Evolutionary conservation across 2,888 invertebrate genomes (phyloP).

Genomic region (Zygogramma bicolorata): DNA sequence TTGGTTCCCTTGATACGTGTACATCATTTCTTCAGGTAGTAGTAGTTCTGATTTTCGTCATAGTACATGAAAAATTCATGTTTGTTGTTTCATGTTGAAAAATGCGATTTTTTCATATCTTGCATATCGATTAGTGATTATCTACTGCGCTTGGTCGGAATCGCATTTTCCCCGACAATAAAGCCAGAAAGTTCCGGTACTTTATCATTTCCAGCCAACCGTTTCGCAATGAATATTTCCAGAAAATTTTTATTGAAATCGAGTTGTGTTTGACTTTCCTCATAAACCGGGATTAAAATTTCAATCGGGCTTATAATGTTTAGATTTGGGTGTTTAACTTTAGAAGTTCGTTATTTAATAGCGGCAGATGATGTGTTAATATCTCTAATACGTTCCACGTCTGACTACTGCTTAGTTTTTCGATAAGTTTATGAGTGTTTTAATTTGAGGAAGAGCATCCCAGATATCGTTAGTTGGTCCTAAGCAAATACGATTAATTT

Average conservation of each 20-base stretch:
- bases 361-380: constrained; percentile 26
- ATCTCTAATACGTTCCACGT: constrained; percentile 28
- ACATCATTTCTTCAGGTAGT: no score
- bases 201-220: neutral
- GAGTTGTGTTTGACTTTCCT: constrained; percentile 12
- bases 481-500: constrained; percentile 28
- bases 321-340: constrained; percentile 29
- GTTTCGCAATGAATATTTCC: neutral
- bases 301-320: constrained; percentile 22
- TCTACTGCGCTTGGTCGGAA: no score
- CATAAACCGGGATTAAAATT: constrained; percentile 19
- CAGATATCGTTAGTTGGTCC: constrained; percentile 22
- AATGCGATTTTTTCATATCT: no score
- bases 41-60: no score
- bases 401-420: constrained; percentile 24
- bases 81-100: no score
- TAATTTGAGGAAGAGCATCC: constrained; percentile 21
- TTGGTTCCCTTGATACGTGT: no score
- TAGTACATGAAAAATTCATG: no score
- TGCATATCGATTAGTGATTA: no score
- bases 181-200: neutral
- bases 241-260: constrained; percentile 12
- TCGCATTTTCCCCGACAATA: no score
- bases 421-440: constrained; percentile 32
- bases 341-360: constrained; percentile 17